A percentile compares a stretch with the other conserved stretches of the same genome.
Evolutionary conservation across 2,113 vertebrate genomes (phyloP).

Genomic region (Neogobius melanostomus): DNA sequence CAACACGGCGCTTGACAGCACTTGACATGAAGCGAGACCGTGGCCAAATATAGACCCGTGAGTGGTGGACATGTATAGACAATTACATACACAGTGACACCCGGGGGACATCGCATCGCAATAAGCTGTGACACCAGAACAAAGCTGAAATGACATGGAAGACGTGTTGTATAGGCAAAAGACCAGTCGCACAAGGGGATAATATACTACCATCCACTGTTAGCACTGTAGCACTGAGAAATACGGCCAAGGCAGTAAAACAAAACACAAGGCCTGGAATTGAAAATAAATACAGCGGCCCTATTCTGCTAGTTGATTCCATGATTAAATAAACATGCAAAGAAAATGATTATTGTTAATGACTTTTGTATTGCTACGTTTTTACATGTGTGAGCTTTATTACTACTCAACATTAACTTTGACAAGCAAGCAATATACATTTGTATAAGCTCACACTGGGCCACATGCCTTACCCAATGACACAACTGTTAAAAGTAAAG

Average conservation of each 20-base stretch:
- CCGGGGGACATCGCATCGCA: slow-evolving; percentile 29
- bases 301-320: no score
- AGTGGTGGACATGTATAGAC: slow-evolving; percentile 53
- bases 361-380: no score
- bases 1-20: slow-evolving; percentile 60
- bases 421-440: no score
- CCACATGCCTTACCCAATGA: neutral
- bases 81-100: slow-evolving; percentile 51
- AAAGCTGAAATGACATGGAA: slow-evolving; percentile 38
- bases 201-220: neutral
- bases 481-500: neutral
- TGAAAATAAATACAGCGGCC: no score
- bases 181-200: neutral
- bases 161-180: slow-evolving; percentile 26
- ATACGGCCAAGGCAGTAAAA: neutral
- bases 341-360: no score
- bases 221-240: neutral
- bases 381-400: no score
- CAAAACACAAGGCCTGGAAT: no score
- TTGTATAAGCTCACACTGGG: no score
- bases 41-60: slow-evolving; percentile 58
- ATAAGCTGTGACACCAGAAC: slow-evolving; percentile 52
- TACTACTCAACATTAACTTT: no score
- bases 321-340: no score
- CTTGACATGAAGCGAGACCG: slow-evolving; percentile 62